These are phyloP conservation scores for Chondrosia reniformis DNA, from an alignment of 37 sponge, comb jelly and placozoan genomes.

Conservation along the genomic window DNA sequence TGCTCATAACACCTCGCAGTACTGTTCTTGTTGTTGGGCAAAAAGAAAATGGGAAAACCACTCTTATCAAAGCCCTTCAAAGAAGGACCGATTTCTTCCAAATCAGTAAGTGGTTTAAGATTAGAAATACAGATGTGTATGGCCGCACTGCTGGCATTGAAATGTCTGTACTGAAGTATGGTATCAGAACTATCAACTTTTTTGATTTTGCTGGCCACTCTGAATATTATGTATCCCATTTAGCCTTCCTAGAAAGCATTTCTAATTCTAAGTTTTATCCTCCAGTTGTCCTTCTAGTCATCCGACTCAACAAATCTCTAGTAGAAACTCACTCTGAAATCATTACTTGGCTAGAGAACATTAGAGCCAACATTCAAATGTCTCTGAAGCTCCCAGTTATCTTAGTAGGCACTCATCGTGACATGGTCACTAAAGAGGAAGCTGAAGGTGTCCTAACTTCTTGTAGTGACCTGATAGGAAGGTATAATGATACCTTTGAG, in stretches of 20 bases:
- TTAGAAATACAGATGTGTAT: no score
- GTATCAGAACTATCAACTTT: neutral
- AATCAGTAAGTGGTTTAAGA: no score
- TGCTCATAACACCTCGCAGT: no score
- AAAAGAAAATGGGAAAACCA: no score
- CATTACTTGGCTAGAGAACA: neutral
- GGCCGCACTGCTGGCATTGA: constrained; percentile 7
- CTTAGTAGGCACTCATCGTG: neutral
- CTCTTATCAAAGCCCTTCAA: no score
- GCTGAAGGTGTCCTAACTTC: neutral
- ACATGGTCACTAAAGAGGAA: neutral
- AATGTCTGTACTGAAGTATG: neutral
- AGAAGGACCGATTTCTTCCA: no score
- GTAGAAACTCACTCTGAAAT: neutral
- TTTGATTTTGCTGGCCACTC: constrained; percentile 8
- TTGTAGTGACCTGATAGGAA: neutral
- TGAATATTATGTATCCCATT: neutral
- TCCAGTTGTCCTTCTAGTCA: neutral
- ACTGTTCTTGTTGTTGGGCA: no score
- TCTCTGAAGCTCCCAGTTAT: neutral
- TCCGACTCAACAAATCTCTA: neutral
- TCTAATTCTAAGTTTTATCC: neutral
- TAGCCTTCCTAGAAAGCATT: neutral
- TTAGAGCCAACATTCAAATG: neutral
- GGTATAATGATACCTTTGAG: no score